A percentile compares a stretch with the other conserved stretches of the same genome.
Conservation (phyloP, 1,140 invertebrate species). For the Drosophila littoralis region DNA sequence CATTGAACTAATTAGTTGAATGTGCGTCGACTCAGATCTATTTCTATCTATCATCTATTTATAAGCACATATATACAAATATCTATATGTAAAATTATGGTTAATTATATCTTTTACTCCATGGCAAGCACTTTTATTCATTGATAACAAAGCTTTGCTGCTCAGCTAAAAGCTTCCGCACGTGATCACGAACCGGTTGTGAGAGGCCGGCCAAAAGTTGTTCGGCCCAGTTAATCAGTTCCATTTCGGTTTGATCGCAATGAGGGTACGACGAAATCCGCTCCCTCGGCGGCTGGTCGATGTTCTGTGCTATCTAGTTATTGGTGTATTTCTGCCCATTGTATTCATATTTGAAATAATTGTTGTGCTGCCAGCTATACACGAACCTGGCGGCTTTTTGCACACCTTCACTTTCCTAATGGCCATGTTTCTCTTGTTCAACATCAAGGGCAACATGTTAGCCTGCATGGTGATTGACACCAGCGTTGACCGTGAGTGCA, state of each 20-base stretch:
- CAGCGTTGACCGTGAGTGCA: slow-evolving; percentile 60
- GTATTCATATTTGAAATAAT: slow-evolving; percentile 86
- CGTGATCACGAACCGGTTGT: slow-evolving; percentile 52
- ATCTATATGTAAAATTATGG: too few species aligned
- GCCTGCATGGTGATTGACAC: slow-evolving; percentile 77
- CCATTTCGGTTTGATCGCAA: neutral
- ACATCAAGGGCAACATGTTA: slow-evolving; percentile 86
- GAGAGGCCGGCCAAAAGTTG: neutral
- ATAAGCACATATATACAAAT: too few species aligned
- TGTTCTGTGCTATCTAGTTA: slow-evolving; percentile 64
- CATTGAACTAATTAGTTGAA: too few species aligned
- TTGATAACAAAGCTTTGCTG: slow-evolving; percentile 40
- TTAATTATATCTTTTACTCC: neutral
- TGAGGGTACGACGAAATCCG: slow-evolving; percentile 58
- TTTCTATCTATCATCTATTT: too few species aligned
- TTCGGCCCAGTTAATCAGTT: slow-evolving; percentile 16
- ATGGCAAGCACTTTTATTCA: neutral
- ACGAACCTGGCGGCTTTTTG: slow-evolving; percentile 76
- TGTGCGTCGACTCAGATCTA: too few species aligned
- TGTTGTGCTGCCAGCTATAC: slow-evolving; percentile 88
- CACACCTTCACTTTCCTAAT: slow-evolving; percentile 85
- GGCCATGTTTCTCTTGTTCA: slow-evolving; percentile 86
- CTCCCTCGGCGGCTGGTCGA: slow-evolving; percentile 69
- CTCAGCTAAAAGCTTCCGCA: slow-evolving; percentile 53
- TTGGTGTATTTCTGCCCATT: slow-evolving; percentile 70